Evolutionary conservation across 1,140 invertebrate species (phyloP), one percentile per base, ranked within the genome.

Genomic region (Bombus consobrinus): DNA sequence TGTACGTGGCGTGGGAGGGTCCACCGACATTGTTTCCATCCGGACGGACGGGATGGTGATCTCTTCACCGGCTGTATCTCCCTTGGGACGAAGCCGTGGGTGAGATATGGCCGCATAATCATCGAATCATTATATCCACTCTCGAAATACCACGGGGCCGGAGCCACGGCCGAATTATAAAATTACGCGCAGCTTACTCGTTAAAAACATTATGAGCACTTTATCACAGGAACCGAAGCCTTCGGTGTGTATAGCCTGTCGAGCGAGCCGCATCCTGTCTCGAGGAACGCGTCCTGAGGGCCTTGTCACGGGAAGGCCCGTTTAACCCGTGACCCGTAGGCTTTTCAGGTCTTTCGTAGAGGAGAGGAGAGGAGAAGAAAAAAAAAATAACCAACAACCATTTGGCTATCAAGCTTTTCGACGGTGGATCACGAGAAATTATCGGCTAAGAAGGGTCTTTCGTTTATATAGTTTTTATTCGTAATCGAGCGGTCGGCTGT

Each of bases 61-160:
- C 91, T 93, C 92, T 89, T 83, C 92, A 91, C 88, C 88, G 93
- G 83, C 91, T 93, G 92, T 93, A 94, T 93, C 88, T 88, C 85
- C 89, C 88, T 83, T 90, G 87, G 86, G 90, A 93, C 88, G 85
- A 91, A 91, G 85, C 92, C 85, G 91, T 92, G 93, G 93, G 94
- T 94, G 94, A 94, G 94, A 94, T 94, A 94, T 94, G 93, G 94
- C 93, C 94, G 91, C 93, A 94, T 95, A 95, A 95, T 94, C 93
- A 94, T 94, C 93, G 92, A 94, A 94, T 94, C 94, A 95, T 94
- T 94, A 94, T 94, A 91, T 87, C 89, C 90, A 89, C 93, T 92
- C 92, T 93, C 88, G 88, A 90, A 89, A 91, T 92, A 92, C 90
- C 91, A 86, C 87, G 87, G 88, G 85, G 83, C 87, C 89, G 73